phyloP scores from a whole-genome alignment of 1,140 invertebrate species.

The Diprion similis region DNA sequence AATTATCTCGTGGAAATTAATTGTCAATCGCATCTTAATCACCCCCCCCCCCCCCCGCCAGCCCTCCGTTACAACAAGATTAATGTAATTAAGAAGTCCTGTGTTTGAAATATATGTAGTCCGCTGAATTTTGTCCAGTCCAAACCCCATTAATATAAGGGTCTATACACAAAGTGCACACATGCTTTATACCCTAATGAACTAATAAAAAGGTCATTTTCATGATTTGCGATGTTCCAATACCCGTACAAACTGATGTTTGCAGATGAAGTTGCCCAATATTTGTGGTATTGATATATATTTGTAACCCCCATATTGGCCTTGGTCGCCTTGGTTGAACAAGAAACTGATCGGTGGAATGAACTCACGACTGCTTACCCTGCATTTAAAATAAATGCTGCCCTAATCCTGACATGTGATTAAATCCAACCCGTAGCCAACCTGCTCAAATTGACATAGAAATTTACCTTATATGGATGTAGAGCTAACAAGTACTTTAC shows the following conservation, averaged over 20 bases:
- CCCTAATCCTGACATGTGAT: neutral
- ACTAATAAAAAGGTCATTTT: neutral
- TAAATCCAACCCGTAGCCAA: neutral
- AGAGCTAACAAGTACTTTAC: neutral
- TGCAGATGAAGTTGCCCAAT: neutral
- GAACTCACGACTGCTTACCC: neutral
- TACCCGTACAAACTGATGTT: neutral
- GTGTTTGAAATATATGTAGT: no score
- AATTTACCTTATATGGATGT: neutral
- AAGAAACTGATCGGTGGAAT: neutral
- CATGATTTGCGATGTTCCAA: no score
- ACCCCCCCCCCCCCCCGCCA: no score
- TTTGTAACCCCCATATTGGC: neutral
- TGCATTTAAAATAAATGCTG: neutral
- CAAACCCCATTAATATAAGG: neutral
- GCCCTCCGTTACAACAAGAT: no score
- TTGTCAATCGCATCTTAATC: no score
- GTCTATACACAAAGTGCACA: constrained; percentile 6
- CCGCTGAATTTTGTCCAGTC: no score
- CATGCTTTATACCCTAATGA: neutral
- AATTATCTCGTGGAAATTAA: no score
- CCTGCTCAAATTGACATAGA: neutral
- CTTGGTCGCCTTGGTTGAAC: neutral
- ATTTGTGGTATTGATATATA: neutral
- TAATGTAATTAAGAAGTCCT: no score